phyloP scores from a whole-genome alignment of 1,140 invertebrate genomes.

The Orius insidiosus region DNA sequence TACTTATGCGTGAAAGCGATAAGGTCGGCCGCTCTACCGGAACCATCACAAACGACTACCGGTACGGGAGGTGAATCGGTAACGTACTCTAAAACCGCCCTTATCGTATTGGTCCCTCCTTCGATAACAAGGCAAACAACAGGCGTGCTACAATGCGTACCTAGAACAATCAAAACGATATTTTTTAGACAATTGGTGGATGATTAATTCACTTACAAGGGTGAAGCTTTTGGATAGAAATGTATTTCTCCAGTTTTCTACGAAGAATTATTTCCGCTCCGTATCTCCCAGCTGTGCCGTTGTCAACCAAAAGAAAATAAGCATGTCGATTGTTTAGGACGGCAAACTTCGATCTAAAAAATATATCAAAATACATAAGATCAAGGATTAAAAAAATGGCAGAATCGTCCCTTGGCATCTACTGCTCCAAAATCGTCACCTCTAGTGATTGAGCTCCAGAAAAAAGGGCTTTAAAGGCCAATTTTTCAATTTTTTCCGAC shows the following conservation, averaged over 20 bases:
- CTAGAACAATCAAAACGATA: slow-evolving; percentile 28
- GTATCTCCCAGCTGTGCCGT: slow-evolving; percentile 85
- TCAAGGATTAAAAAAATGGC: no score
- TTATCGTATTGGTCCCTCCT: slow-evolving; percentile 90
- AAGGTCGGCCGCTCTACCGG: slow-evolving; percentile 86
- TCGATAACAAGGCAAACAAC: slow-evolving; percentile 94
- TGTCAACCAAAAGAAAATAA: slow-evolving; percentile 92
- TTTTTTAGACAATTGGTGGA: neutral
- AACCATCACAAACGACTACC: slow-evolving; percentile 96
- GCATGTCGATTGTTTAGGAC: slow-evolving; percentile 91
- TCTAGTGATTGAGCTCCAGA: no score
- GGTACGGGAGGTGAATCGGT: slow-evolving; percentile 87
- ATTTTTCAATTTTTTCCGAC: no score
- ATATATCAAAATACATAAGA: no score
- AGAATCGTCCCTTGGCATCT: no score
- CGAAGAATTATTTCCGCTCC: slow-evolving; percentile 82
- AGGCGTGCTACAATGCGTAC: slow-evolving; percentile 80
- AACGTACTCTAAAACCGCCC: slow-evolving; percentile 89
- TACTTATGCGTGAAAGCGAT: slow-evolving; percentile 92
- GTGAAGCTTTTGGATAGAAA: slow-evolving; percentile 70
- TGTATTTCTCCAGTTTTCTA: slow-evolving; percentile 83
- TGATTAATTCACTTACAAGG: slow-evolving; percentile 48
- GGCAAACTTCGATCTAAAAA: slow-evolving; percentile 64
- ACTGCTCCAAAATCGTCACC: no score
- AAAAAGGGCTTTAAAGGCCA: no score